Percentiles rank a stretch among this genome's conserved stretches.
Evolutionary conservation across 2,888 invertebrate genomes (phyloP).

Genomic region (Tolmerus cingulatus): DNA sequence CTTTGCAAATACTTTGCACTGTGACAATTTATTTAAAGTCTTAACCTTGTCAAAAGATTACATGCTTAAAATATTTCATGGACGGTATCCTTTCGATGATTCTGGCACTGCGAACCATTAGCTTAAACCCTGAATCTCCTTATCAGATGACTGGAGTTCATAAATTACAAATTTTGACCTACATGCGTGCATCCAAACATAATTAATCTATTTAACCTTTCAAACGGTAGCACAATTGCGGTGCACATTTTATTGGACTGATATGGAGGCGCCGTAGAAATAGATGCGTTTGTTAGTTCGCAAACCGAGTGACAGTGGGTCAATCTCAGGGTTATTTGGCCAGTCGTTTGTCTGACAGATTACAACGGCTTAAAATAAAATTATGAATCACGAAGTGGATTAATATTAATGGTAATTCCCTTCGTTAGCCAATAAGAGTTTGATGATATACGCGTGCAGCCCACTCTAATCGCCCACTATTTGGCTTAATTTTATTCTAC

Average conservation of each 20-base stretch:
- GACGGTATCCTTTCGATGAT: not conserved
- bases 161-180: not conserved
- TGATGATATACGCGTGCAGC: not conserved
- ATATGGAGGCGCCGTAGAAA: not conserved
- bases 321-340: not conserved
- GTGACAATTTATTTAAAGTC: not conserved
- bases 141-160: not conserved
- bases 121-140: not conserved
- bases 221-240: not conserved
- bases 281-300: not conserved
- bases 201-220: not conserved
- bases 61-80: not conserved
- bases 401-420: not conserved
- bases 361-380: not conserved
- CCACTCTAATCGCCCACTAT: not conserved
- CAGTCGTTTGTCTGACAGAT: not conserved
- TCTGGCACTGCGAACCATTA: not conserved
- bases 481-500: not conserved
- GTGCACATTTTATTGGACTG: not conserved
- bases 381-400: not conserved
- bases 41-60: not conserved
- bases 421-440: not conserved
- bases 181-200: not conserved
- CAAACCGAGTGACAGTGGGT: not conserved
- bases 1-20: not conserved